These are phyloP conservation scores for Notodonta ziczac DNA, from an alignment of 2,888 invertebrate genomes.

Conservation along the genomic window DNA sequence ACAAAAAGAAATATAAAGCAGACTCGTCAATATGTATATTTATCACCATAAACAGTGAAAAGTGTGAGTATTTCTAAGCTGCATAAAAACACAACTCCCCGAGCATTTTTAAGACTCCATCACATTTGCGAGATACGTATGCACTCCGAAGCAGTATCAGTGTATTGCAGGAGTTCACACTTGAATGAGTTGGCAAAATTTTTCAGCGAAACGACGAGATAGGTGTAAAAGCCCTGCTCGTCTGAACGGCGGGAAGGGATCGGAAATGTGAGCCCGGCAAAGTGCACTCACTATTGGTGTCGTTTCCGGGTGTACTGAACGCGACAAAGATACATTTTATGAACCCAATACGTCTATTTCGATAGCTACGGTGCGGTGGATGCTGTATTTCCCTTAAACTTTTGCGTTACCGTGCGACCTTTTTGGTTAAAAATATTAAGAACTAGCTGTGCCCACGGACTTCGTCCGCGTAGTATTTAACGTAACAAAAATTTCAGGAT, in stretches of 20 bases:
- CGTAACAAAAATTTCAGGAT: no score
- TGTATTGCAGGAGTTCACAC: constrained; percentile 51
- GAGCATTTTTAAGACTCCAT: neutral
- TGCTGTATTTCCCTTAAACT: constrained; percentile 5
- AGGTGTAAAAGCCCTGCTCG: constrained; percentile 55
- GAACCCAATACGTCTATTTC: constrained; percentile 40
- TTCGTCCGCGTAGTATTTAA: no score
- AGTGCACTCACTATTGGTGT: constrained; percentile 68
- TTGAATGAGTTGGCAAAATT: constrained; percentile 65
- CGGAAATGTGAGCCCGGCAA: constrained; percentile 56
- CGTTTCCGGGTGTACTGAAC: constrained; percentile 52
- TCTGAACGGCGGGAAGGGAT: constrained; percentile 60
- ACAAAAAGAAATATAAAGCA: no score
- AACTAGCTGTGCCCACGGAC: no score
- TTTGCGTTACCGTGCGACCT: neutral
- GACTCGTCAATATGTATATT: no score
- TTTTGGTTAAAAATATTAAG: no score
- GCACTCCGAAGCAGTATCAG: constrained; percentile 8
- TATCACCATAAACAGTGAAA: neutral
- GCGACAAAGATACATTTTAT: constrained; percentile 44
- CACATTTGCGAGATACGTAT: neutral
- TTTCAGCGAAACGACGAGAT: constrained; percentile 53
- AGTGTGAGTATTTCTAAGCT: neutral
- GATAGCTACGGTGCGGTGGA: constrained; percentile 18
- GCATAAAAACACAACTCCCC: neutral